Evolutionary conservation across 1,140 invertebrate species (phyloP), one percentile per base, ranked within the genome.

Genomic region (Dendrolimus punctatus): DNA sequence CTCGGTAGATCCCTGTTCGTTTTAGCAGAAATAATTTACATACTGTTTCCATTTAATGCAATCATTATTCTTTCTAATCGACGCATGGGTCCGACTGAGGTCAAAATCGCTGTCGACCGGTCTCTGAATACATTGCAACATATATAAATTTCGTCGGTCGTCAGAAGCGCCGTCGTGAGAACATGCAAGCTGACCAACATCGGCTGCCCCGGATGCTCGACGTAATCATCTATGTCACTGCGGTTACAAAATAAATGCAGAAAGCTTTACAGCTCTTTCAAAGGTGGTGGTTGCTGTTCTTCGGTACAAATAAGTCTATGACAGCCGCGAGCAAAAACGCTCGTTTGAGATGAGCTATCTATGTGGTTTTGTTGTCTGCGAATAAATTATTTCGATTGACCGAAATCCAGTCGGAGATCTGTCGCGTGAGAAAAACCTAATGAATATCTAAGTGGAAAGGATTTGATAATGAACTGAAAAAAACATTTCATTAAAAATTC

Each of bases 81-180:
- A 68, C 57, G 58, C 42, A 59, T 53, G 52, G 55, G 45, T 58
- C 5, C 48, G 51, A 46, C 50, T 60, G 66, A 72, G 67, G 66
- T 70, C 67, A 66, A 64, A 66, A 66, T 61, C 62, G 60, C 64
- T 58, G 55, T 51, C 58, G 64, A 73, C 76, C 68, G 68, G 72
- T 79, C 68, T 56, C 57, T 48, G 60, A 55, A 37, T 37, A 37
- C 55, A 61, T 75, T 76, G 73, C 71, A 72, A 71, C 72, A 75
- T 66, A 69, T 67, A 67, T 71, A 58, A 68, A 66, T 72, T 65
- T 70, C 23, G 64, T 63, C 64, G 57, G 56, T 48, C 64, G 65
- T 65, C 60, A 49, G 61, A 67, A 72, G 75, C 77, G 77, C 77
- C 77, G 60, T 65, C 77, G 77, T 80, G 77, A 76, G 77, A 80